These are phyloP conservation scores for Ariopsis seemanni DNA, from an alignment of 2,113 vertebrate species.

Conservation along the genomic window DNA sequence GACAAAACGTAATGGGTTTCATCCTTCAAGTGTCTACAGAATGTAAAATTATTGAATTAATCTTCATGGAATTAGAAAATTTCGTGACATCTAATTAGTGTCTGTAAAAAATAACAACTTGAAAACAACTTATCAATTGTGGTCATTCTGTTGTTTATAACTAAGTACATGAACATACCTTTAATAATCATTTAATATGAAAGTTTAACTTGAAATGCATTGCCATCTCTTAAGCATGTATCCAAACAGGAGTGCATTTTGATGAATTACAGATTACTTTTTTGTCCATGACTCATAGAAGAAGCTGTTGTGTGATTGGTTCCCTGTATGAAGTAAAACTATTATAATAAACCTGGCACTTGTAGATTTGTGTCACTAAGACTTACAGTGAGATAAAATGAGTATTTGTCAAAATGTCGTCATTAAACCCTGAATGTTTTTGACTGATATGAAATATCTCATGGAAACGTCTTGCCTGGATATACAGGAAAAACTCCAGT, in stretches of 20 bases:
- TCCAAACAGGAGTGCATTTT: slow-evolving; percentile 33
- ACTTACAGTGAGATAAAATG: slow-evolving; percentile 4
- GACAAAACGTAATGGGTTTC: slow-evolving; percentile 53
- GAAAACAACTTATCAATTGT: neutral
- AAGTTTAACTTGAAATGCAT: slow-evolving; percentile 21
- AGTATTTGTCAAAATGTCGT: slow-evolving; percentile 16
- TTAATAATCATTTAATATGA: slow-evolving; percentile 11
- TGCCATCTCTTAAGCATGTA: slow-evolving; percentile 4
- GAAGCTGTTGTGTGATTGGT: slow-evolving; percentile 26
- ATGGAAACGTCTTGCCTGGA: slow-evolving; percentile 39
- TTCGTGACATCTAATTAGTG: slow-evolving; percentile 27
- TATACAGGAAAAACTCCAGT: slow-evolving; percentile 52
- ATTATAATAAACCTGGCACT: neutral
- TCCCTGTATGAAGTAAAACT: slow-evolving; percentile 23
- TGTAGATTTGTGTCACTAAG: neutral
- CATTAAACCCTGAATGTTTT: slow-evolving; percentile 39
- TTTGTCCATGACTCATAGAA: slow-evolving; percentile 10
- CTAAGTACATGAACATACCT: slow-evolving; percentile 20
- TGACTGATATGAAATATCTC: slow-evolving; percentile 26
- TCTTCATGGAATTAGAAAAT: slow-evolving; percentile 26
- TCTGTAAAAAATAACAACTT: neutral
- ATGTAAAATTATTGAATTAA: slow-evolving; percentile 51
- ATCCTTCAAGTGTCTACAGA: slow-evolving; percentile 42
- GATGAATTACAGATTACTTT: slow-evolving; percentile 1
- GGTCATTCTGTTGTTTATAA: slow-evolving; percentile 9